These are phyloP conservation scores for Hucho hucho DNA, from an alignment of 2,113 vertebrate genomes.

Conservation along the genomic window DNA sequence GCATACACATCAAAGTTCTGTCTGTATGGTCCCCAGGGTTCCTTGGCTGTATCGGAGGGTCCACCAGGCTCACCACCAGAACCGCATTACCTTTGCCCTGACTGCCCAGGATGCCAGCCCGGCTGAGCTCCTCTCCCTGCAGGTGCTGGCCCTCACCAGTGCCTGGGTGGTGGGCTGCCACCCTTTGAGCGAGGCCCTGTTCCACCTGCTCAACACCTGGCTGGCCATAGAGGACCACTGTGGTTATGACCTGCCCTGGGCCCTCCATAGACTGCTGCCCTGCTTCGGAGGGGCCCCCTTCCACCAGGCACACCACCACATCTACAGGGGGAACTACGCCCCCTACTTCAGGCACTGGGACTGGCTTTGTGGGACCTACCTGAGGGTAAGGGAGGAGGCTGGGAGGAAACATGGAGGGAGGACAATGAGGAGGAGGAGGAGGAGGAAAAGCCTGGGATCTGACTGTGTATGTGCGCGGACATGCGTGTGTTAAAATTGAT, in stretches of 20 bases:
- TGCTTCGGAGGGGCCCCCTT: constrained; percentile 70
- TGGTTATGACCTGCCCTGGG: constrained; percentile 76
- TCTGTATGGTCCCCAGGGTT: constrained; percentile 48
- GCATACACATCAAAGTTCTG: not conserved
- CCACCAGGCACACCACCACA: constrained; percentile 72
- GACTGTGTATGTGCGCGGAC: too few species aligned
- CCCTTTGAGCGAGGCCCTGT: constrained; percentile 70
- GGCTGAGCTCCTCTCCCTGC: constrained; percentile 70
- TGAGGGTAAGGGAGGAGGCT: not conserved
- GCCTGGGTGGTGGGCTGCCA: constrained; percentile 68
- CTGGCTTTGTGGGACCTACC: constrained; percentile 65
- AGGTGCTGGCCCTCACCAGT: constrained; percentile 66
- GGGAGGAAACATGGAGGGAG: not conserved
- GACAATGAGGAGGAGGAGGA: too few species aligned
- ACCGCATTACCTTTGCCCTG: constrained; percentile 67
- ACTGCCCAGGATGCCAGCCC: constrained; percentile 71
- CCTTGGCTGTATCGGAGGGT: constrained; percentile 67
- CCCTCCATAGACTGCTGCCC: constrained; percentile 68
- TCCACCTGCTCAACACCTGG: constrained; percentile 78
- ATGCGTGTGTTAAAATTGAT: too few species aligned
- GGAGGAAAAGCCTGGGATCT: too few species aligned
- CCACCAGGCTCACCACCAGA: constrained; percentile 71
- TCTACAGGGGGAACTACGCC: constrained; percentile 67
- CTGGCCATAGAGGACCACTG: constrained; percentile 80
- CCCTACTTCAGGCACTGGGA: constrained; percentile 82